Conservation (phyloP, 2,797 vertebrate species). For the Ptychobarbus kaznakovi region DNA sequence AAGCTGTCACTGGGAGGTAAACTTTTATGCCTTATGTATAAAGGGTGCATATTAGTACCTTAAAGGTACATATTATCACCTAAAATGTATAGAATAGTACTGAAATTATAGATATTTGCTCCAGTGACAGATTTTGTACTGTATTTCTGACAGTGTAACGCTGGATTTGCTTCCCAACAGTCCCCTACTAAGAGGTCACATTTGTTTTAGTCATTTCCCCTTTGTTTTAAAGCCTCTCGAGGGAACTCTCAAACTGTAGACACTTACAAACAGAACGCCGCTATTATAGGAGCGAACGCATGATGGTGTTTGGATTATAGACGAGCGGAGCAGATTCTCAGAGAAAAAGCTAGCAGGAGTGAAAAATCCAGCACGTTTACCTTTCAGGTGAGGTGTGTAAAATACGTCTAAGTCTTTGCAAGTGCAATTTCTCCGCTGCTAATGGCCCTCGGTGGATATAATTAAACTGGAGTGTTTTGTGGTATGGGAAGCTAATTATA, state of each 20-base stretch:
- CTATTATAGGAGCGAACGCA: background rate
- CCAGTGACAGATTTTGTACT: background rate
- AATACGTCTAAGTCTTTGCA: slow-evolving; percentile 49
- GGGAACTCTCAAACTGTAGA: slow-evolving; percentile 47
- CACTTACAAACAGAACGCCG: slow-evolving; percentile 36
- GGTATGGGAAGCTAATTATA: slow-evolving; percentile 58
- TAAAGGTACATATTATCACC: background rate
- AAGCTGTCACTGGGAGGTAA: background rate
- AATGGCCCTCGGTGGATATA: slow-evolving; percentile 69
- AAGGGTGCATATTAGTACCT: background rate
- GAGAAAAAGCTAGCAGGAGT: background rate
- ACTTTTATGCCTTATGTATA: background rate
- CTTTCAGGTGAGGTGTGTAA: slow-evolving; percentile 60
- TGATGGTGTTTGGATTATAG: slow-evolving; percentile 26
- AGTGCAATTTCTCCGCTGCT: slow-evolving; percentile 57
- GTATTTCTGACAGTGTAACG: slow-evolving; percentile 30
- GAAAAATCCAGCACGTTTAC: slow-evolving; percentile 41
- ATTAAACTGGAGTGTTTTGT: slow-evolving; percentile 61
- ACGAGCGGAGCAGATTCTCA: slow-evolving; percentile 26
- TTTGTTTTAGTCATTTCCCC: slow-evolving; percentile 65
- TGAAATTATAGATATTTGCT: background rate
- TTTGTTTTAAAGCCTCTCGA: slow-evolving; percentile 49
- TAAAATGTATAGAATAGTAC: background rate
- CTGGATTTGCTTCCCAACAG: slow-evolving; percentile 54
- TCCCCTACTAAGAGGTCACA: slow-evolving; percentile 38